Base-by-base conservation (phyloP, 2,888 invertebrate species). In the Lasioglossum lativentre region DNA sequence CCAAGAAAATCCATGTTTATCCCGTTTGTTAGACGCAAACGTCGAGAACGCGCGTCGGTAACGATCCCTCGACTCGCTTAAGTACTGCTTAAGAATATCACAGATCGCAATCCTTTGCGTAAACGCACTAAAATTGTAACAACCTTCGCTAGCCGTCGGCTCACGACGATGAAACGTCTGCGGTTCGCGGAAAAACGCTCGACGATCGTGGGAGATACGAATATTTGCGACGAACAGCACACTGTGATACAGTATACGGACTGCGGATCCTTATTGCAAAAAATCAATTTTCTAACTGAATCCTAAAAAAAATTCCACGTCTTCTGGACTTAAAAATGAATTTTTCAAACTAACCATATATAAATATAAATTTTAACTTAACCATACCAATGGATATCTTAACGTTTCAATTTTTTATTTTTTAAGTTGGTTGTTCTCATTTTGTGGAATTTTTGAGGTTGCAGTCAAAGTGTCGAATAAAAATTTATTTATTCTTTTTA, bases 71-170 rank as follows among this genome's bases (percentile, higher is more conserved):
- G 74, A 59, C 80, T 83, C 80, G 86, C 90, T 91, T 92, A 90
- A 91, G 91, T 92, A 93, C 92, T 92, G 92, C 92, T 93, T 93
- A 92, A 94, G 92, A 93, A 93, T 94, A 94, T 94, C 94, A 94
- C 94, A 94, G 94, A 93, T 94, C 89, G 90, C 92, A 90, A 93
- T 93, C 92, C 89, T 92, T 59, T 86, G 93, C 93, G 88, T 88
- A 86, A 88, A 87, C 84, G 88, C 89, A 83, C 86, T 89, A 86
- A 90, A 88, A 81, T 78, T 88, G 84, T 80, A 90, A 88, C 86
- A 87, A 89, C 85, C 78, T 82, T 89, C 87, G 85, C 87, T 87
- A 86, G 86, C 83, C 86, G 85, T 86, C 80, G 83, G 82, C 83
- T 78, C 80, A 75, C 78, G 87, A 84, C 84, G 79, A 83, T 83